A percentile compares a stretch with the other conserved stretches of the same genome.
Evolutionary conservation across 30 jellyfish, hydroid and myxozoan species (phyloP).

Genomic region (Pseudorhiza aurosa): DNA sequence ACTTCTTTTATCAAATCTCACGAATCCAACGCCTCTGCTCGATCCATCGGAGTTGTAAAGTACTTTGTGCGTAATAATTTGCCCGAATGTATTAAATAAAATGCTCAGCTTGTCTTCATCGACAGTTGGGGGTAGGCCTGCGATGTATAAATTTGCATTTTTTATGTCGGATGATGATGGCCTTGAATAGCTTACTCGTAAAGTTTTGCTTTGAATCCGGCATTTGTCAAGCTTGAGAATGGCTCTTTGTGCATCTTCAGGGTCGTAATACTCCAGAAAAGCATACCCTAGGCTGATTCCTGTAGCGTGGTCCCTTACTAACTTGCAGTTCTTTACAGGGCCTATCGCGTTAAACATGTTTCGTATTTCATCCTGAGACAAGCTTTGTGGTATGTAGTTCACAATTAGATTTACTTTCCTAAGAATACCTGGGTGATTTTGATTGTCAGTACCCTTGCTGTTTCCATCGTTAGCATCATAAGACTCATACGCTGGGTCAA

Average conservation of each 20-base stretch:
- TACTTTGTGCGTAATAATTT: constrained; percentile 90
- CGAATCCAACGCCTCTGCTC: constrained; percentile 97
- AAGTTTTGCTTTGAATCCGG: constrained; percentile 77
- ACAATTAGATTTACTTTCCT: constrained; percentile 85
- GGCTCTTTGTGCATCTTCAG: constrained; percentile 89
- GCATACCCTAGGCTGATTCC: constrained; percentile 98
- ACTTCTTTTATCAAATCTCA: constrained; percentile 82
- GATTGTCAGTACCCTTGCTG: constrained; percentile 15
- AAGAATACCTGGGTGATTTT: constrained; percentile 42
- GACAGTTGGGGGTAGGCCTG: constrained; percentile 91
- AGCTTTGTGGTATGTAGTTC: constrained; percentile 88
- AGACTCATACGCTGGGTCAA: constrained; percentile 28
- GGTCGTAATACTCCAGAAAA: constrained; percentile 81
- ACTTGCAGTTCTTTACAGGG: constrained; percentile 91
- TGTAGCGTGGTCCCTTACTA: constrained; percentile 80
- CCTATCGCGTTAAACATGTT: constrained; percentile 91
- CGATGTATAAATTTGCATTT: constrained; percentile 91
- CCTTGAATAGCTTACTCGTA: constrained; percentile 98
- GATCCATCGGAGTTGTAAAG: constrained; percentile 77
- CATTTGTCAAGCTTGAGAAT: constrained; percentile 84
- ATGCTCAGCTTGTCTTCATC: constrained; percentile 83
- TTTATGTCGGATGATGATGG: constrained; percentile 95
- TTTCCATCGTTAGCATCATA: constrained; percentile 26
- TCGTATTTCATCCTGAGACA: constrained; percentile 88
- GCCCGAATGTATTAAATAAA: constrained; percentile 91